Percentiles rank a stretch among this genome's conserved stretches.
phyloP scores from a whole-genome alignment of 2,797 vertebrate species.

The Semotilus atromaculatus region DNA sequence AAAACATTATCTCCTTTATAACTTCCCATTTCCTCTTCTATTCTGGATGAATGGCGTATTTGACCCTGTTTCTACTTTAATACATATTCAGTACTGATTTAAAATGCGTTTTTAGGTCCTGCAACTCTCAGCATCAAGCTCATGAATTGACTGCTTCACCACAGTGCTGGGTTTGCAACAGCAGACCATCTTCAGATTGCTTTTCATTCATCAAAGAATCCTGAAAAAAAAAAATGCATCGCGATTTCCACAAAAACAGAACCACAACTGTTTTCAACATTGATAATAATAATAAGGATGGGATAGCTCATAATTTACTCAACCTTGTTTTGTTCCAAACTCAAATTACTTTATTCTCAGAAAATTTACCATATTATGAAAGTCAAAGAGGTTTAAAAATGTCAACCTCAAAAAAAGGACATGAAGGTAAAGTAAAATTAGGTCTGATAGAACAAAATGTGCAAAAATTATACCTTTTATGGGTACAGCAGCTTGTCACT shows the following conservation, averaged over 20 bases:
- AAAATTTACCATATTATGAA: neutral
- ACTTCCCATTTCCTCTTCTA: neutral
- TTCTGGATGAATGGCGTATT: constrained; percentile 18
- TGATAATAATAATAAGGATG: neutral
- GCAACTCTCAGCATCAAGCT: constrained; percentile 4
- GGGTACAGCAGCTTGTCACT: neutral
- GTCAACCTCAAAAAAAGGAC: neutral
- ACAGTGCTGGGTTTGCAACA: neutral
- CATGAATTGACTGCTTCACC: neutral
- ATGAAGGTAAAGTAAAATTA: neutral
- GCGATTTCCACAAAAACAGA: too few relatives aligned
- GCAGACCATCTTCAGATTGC: neutral
- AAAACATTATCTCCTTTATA: constrained; percentile 27
- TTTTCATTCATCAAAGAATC: neutral
- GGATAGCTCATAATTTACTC: neutral
- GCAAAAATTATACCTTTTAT: neutral
- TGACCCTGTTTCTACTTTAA: neutral
- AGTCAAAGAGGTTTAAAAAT: neutral
- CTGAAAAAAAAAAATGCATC: too few relatives aligned
- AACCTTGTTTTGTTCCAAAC: neutral
- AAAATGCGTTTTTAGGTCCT: constrained; percentile 10
- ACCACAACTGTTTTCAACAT: too few relatives aligned
- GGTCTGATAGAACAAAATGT: neutral
- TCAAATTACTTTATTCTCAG: neutral
- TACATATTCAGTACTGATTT: constrained; percentile 39